phyloP scores from a whole-genome alignment of 2,797 vertebrate genomes.

The Tapirus indicus region DNA sequence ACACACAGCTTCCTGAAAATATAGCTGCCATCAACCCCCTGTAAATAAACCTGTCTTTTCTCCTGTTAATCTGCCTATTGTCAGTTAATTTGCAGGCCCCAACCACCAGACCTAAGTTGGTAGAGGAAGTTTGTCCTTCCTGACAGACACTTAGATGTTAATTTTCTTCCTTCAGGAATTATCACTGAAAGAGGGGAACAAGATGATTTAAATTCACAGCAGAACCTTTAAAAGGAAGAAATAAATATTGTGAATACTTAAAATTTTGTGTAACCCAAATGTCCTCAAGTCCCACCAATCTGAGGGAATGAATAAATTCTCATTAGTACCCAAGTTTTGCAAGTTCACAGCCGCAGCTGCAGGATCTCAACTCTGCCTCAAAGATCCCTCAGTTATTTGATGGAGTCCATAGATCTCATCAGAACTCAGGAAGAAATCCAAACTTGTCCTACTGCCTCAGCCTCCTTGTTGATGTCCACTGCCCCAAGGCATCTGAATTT shows the following conservation, averaged over 20 bases:
- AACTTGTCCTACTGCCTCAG: neutral
- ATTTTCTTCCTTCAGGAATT: conserved; percentile 18
- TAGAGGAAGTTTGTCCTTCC: neutral
- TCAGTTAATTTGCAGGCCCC: neutral
- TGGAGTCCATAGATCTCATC: neutral
- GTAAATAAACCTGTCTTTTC: neutral
- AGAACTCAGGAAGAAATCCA: neutral
- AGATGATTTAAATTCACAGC: conserved; percentile 23
- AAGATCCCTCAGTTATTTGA: neutral
- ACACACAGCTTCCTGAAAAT: neutral
- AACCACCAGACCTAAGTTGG: neutral
- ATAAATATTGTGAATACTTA: neutral
- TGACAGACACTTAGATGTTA: neutral
- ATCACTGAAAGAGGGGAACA: neutral
- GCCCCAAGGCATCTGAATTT: neutral
- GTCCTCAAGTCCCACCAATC: neutral
- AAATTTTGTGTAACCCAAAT: neutral
- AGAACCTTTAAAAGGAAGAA: conserved; percentile 19
- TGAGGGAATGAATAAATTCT: neutral
- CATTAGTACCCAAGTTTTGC: neutral
- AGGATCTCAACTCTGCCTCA: conserved; percentile 5
- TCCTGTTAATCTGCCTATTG: neutral
- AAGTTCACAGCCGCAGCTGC: neutral
- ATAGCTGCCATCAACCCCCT: neutral
- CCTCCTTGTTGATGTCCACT: neutral